A percentile compares a stretch with the other conserved stretches of the same genome.
phyloP scores from a whole-genome alignment of 1,140 invertebrate species.

The Holotrichia oblita region DNA sequence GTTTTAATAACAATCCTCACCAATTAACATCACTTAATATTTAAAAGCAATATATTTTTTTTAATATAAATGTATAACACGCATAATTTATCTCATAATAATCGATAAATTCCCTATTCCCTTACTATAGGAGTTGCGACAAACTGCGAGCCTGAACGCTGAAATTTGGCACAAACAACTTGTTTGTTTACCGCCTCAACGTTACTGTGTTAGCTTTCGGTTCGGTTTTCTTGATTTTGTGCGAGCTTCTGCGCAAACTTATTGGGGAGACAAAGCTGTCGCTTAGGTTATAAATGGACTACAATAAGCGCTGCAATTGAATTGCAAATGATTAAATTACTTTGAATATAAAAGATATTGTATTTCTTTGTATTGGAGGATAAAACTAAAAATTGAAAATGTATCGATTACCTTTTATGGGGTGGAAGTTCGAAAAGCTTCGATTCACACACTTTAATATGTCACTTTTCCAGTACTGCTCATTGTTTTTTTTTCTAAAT shows the following conservation, averaged over 20 bases:
- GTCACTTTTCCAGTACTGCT: too few relatives aligned
- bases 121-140: not conserved
- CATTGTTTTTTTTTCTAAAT: too few relatives aligned
- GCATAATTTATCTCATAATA: not conserved
- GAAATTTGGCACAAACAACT: slow-evolving; percentile 9
- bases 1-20: not conserved
- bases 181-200: not conserved
- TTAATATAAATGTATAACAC: not conserved
- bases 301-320: slow-evolving; percentile 12
- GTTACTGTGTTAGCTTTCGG: slow-evolving; percentile 27
- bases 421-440: too few relatives aligned
- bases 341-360: not conserved
- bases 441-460: too few relatives aligned
- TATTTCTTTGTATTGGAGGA: not conserved
- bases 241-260: slow-evolving; percentile 26
- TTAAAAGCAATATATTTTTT: not conserved
- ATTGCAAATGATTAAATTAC: slow-evolving; percentile 17
- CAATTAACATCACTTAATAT: not conserved
- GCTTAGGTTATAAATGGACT: not conserved
- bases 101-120: too few relatives aligned
- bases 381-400: not conserved
- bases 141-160: not conserved
- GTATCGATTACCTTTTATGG: too few relatives aligned
- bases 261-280: not conserved
- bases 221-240: not conserved